Base-by-base conservation (phyloP, 2,888 invertebrate species). In the Morpho deidamia region DNA sequence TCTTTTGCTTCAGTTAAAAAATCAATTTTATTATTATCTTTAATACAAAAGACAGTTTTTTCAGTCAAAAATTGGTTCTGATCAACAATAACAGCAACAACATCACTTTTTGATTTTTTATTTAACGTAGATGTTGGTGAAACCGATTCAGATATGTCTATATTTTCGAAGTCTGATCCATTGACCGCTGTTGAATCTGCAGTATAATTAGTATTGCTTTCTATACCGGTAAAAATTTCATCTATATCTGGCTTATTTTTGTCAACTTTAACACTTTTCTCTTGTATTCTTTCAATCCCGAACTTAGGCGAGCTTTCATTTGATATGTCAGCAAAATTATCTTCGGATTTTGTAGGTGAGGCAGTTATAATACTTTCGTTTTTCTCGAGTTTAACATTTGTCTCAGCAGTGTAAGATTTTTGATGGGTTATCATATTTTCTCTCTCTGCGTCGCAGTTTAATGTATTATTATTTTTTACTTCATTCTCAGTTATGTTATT, bases 241-340 rank as follows among this genome's bases (percentile, higher is more conserved):
- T 49, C 46, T 55, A 14, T n/a, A 11, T 38, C 50, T 33, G 39
- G 47, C 41, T 49, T 49, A 14, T 23, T 11, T 44, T 56, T 51
- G 9, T 54, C 39, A 4, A 42, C 44, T 33, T 51, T 46, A 38
- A 47, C 43, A 49, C 59, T 57, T 53, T 62, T 58, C 23, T 51
- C 42, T 44, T 47, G 44, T 41, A 45, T 43, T 43, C 61, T 63
- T 37, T 61, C 59, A 23, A 56, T 42, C 44, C 53, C 56, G 12
- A 70, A 73, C 62, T 80, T 83, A 38, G 64, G 65, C 0, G 81
- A 81, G 62, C 80, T 83, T 53, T 77, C 83, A 61, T 76, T 80
- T 1, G 86, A 86, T 23, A 82, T 66, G 60, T 87, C 83, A 44
- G 73, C 84, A 58, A 84, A 82, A 49, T 86, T 81, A 44, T 86